Evolutionary conservation across 2,797 vertebrate genomes (phyloP).

Genomic region (Antennarius maculatus): DNA sequence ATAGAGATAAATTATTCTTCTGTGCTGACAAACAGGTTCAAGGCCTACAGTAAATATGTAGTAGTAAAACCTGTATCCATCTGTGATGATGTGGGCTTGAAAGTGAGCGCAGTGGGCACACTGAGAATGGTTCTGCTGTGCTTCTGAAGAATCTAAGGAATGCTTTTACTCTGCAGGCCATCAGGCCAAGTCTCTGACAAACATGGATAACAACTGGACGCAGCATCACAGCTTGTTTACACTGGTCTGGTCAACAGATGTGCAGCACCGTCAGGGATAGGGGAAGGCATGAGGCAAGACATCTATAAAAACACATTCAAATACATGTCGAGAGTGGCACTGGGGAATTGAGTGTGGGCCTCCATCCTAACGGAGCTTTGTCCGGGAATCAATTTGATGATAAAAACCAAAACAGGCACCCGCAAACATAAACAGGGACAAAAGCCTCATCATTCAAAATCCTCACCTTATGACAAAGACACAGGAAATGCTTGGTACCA

Average conservation of each 20-base stretch:
- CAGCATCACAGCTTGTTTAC: constrained; percentile 49
- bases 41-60: constrained; percentile 6
- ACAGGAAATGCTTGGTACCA: constrained; percentile 59
- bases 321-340: constrained; percentile 16
- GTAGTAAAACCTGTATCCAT: constrained; percentile 8
- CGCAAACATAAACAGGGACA: constrained; percentile 41
- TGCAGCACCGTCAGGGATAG: constrained; percentile 23
- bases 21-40: neutral
- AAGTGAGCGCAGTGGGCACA: constrained; percentile 42
- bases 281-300: constrained; percentile 21
- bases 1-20: too few species aligned
- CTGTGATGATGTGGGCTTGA: constrained; percentile 31
- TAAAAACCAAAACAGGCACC: constrained; percentile 53
- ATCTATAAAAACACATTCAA: constrained; percentile 31
- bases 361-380: constrained; percentile 67
- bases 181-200: constrained; percentile 44
- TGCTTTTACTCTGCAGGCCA: constrained; percentile 76
- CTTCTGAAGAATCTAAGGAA: constrained; percentile 76
- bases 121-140: constrained; percentile 60
- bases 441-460: constrained; percentile 57
- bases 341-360: constrained; percentile 8
- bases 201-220: constrained; percentile 58
- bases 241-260: constrained; percentile 65
- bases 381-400: constrained; percentile 47
- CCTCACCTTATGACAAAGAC: constrained; percentile 33